Percentiles rank a stretch among this genome's conserved stretches.
Evolutionary conservation across 1,140 invertebrate species (phyloP).

Genomic region (Maniola jurtina): DNA sequence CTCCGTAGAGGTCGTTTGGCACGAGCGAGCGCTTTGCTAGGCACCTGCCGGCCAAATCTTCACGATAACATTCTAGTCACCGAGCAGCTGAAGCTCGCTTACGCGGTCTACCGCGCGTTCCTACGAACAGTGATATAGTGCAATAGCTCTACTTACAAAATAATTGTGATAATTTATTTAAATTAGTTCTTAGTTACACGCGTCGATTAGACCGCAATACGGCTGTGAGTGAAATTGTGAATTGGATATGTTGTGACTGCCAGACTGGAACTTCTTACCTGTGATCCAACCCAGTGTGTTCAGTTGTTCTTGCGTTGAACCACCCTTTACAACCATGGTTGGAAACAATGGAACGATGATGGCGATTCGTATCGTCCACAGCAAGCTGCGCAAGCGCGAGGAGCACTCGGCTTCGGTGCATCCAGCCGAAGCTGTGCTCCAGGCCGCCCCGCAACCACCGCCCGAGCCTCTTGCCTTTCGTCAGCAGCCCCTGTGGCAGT

Average conservation of each 20-base stretch:
- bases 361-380: slow-evolving; percentile 92
- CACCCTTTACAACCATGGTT: slow-evolving; percentile 81
- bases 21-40: slow-evolving; percentile 80
- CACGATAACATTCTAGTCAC: slow-evolving; percentile 77
- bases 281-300: slow-evolving; percentile 73
- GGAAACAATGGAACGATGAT: slow-evolving; percentile 90
- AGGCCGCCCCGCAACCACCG: slow-evolving; percentile 76
- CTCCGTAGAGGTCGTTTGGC: slow-evolving; percentile 80
- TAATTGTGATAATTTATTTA: slow-evolving; percentile 79
- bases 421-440: slow-evolving; percentile 81
- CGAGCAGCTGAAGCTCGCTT: slow-evolving; percentile 71
- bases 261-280: slow-evolving; percentile 74
- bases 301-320: slow-evolving; percentile 69
- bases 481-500: slow-evolving; percentile 87
- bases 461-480: slow-evolving; percentile 78
- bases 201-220: slow-evolving; percentile 62
- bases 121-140: slow-evolving; percentile 78
- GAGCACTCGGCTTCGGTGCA: slow-evolving; percentile 84
- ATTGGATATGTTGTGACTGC: slow-evolving; percentile 75
- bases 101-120: slow-evolving; percentile 76
- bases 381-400: slow-evolving; percentile 90
- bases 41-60: slow-evolving; percentile 78
- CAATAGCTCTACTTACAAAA: slow-evolving; percentile 76
- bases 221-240: slow-evolving; percentile 77
- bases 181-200: slow-evolving; percentile 72